Percentiles rank a stretch among this genome's conserved stretches.
Conservation (phyloP, 2,797 vertebrate genomes). For the Lepilemur ruficaudatus region DNA sequence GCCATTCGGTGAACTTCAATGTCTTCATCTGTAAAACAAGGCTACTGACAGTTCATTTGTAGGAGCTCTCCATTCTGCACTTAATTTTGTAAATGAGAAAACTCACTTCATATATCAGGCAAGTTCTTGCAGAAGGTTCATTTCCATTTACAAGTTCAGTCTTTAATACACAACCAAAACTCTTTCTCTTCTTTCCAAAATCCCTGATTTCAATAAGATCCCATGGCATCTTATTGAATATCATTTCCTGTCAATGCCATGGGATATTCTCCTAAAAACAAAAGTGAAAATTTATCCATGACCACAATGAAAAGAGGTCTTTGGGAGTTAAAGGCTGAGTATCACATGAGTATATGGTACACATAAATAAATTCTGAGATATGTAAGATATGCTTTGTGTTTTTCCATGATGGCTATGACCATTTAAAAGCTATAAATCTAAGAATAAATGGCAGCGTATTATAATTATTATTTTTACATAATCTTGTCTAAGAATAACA, state of each 20-base stretch:
- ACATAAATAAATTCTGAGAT: background rate
- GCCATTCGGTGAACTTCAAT: background rate
- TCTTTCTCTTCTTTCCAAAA: background rate
- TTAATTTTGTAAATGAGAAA: conserved; percentile 18
- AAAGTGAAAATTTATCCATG: background rate
- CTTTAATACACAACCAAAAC: background rate
- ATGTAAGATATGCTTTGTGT: background rate
- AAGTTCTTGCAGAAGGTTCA: background rate
- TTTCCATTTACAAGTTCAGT: background rate
- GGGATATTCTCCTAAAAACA: background rate
- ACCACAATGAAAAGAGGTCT: background rate
- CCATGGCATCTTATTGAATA: no score
- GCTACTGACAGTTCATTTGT: background rate
- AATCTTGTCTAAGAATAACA: background rate
- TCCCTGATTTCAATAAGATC: background rate
- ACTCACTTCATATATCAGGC: background rate
- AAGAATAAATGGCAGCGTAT: background rate
- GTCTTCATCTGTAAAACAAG: background rate
- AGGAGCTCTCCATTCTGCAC: background rate
- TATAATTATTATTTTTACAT: background rate
- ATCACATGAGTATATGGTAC: background rate
- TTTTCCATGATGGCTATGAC: background rate
- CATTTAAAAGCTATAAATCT: background rate
- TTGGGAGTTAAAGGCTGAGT: background rate
- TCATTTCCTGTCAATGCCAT: background rate